Evolutionary conservation across 2,797 vertebrate genomes (phyloP).

Genomic region (Anguilla anguilla): DNA sequence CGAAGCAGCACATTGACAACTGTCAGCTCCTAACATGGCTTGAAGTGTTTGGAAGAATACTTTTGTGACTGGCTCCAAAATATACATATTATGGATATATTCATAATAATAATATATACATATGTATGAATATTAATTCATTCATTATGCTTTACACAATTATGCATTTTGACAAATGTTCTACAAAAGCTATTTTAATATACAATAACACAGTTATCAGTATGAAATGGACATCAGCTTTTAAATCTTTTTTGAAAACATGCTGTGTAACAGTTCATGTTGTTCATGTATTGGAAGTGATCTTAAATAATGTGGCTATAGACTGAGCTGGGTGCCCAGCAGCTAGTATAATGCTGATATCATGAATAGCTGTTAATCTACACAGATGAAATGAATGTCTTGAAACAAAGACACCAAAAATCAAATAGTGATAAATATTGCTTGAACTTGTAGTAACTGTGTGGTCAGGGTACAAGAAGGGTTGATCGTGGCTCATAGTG

Average conservation of each 20-base stretch:
- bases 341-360: not conserved
- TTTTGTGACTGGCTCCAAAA: not conserved
- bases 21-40: not conserved
- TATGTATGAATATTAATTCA: not conserved
- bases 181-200: not conserved
- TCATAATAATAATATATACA: too few relatives aligned
- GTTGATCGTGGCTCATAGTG: not conserved
- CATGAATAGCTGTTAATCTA: not conserved
- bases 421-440: not conserved
- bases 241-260: not conserved
- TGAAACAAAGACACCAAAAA: not conserved
- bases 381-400: too few relatives aligned
- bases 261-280: not conserved
- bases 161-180: not conserved
- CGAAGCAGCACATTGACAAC: not conserved
- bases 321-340: not conserved
- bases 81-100: too few relatives aligned
- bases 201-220: not conserved
- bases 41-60: not conserved
- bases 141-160: not conserved
- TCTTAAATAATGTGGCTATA: not conserved
- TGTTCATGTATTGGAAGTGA: not conserved
- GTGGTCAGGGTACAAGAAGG: too few relatives aligned
- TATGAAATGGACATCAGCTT: not conserved
- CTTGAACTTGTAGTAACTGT: too few relatives aligned